Evolutionary conservation across 2,113 vertebrate species (phyloP).

Genomic region (Lycocorax pyrrhopterus): DNA sequence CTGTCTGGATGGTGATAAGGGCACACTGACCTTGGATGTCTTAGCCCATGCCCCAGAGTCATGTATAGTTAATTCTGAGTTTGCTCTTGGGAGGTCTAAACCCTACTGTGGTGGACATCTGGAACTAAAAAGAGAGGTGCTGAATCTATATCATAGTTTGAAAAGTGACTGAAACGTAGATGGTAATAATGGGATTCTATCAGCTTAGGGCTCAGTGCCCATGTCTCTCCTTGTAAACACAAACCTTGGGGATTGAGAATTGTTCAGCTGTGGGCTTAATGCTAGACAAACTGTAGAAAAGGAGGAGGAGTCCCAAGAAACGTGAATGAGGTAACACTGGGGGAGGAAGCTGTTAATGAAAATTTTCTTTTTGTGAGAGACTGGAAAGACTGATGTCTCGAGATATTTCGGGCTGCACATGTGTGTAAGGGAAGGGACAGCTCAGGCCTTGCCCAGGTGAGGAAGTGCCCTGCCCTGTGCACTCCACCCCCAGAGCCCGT

Average conservation of each 20-base stretch:
- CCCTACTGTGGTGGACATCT: not conserved
- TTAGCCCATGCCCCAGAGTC: not conserved
- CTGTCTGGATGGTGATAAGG: not conserved
- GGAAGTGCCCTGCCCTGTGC: not conserved
- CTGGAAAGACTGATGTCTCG: fast-evolving
- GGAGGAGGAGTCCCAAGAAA: not conserved
- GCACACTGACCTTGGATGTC: not conserved
- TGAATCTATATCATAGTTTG: not conserved
- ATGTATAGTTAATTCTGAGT: not conserved
- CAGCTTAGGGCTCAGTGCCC: not conserved
- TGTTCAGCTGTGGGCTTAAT: not conserved
- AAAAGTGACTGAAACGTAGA: not conserved
- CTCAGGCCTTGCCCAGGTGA: fast-evolving
- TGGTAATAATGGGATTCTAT: not conserved
- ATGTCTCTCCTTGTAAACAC: not conserved
- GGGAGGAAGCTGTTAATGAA: not conserved
- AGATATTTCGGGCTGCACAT: fast-evolving
- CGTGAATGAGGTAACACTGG: not conserved
- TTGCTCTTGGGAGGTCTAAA: not conserved
- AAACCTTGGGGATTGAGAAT: not conserved
- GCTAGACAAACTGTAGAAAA: not conserved
- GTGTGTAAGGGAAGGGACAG: not conserved
- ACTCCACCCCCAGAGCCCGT: not conserved
- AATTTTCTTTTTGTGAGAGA: not conserved
- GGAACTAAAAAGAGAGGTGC: not conserved